These are phyloP conservation scores for Chloroceryle inda DNA, from an alignment of 2,797 vertebrate genomes.

Conservation along the genomic window DNA sequence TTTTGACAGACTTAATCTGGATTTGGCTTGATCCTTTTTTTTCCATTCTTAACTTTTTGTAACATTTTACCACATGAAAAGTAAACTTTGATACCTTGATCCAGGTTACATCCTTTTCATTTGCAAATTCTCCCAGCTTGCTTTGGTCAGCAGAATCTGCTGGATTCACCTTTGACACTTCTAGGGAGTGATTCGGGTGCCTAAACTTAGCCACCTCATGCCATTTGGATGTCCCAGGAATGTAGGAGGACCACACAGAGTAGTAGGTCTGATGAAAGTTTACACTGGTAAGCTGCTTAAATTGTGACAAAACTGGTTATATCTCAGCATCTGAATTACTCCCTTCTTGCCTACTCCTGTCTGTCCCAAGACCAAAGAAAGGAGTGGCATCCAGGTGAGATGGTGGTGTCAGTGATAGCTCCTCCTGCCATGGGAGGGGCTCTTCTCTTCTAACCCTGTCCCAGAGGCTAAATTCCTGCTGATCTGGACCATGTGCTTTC, in stretches of 20 bases:
- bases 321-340: neutral
- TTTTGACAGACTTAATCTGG: neutral
- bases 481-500: neutral
- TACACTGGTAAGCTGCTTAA: neutral
- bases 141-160: neutral
- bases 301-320: neutral
- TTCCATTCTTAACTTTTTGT: neutral
- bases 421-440: neutral
- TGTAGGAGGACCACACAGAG: rapidly evolving
- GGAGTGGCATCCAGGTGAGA: neutral
- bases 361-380: neutral
- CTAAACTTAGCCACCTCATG: neutral
- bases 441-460: neutral
- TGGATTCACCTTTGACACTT: neutral
- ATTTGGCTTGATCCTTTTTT: neutral
- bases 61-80: neutral
- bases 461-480: neutral
- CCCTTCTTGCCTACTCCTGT: neutral
- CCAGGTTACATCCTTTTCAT: neutral
- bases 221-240: neutral
- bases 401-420: neutral
- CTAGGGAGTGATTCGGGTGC: neutral
- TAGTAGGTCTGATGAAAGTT: neutral
- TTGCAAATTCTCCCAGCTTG: neutral
- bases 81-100: neutral